A percentile compares a stretch with the other conserved stretches of the same genome.
phyloP scores from a whole-genome alignment of 2,797 vertebrate species.

The Coilia nasus region DNA sequence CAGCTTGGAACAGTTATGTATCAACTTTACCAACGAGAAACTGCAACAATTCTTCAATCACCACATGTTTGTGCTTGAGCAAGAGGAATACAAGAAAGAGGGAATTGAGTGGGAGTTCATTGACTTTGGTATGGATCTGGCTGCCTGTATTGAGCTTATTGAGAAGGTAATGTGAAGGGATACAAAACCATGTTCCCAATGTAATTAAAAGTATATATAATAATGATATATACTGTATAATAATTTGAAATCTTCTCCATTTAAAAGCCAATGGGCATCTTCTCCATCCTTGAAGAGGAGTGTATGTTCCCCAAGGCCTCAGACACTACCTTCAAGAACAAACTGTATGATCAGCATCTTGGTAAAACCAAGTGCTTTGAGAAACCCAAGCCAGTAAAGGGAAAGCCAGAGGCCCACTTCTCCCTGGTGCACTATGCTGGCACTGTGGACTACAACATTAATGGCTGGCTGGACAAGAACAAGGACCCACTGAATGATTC shows the following conservation, averaged over 20 bases:
- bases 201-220: too few species aligned
- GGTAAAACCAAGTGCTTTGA: conserved; percentile 79
- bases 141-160: conserved; percentile 62
- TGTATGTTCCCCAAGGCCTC: conserved; percentile 84
- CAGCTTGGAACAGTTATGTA: conserved; percentile 66
- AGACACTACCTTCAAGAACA: conserved; percentile 79
- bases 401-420: conserved; percentile 77
- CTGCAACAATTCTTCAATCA: conserved; percentile 59
- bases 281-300: conserved; percentile 92
- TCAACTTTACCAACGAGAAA: conserved; percentile 68
- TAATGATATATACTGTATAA: too few species aligned
- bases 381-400: conserved; percentile 80
- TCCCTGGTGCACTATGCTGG: conserved; percentile 74
- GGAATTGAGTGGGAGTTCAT: conserved; percentile 66
- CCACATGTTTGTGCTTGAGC: conserved; percentile 66
- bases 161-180: conserved; percentile 40
- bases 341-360: conserved; percentile 81
- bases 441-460: conserved; percentile 71
- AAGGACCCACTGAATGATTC: conserved; percentile 90
- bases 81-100: conserved; percentile 66
- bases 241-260: too few species aligned
- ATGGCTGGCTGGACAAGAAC: conserved; percentile 86
- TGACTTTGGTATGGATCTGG: conserved; percentile 63
- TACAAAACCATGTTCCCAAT: too few species aligned
- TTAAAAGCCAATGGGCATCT: conserved; percentile 78